Base-by-base conservation (phyloP, 35 echinoderm and acorn worm species). In the Amphiura filiformis region DNA sequence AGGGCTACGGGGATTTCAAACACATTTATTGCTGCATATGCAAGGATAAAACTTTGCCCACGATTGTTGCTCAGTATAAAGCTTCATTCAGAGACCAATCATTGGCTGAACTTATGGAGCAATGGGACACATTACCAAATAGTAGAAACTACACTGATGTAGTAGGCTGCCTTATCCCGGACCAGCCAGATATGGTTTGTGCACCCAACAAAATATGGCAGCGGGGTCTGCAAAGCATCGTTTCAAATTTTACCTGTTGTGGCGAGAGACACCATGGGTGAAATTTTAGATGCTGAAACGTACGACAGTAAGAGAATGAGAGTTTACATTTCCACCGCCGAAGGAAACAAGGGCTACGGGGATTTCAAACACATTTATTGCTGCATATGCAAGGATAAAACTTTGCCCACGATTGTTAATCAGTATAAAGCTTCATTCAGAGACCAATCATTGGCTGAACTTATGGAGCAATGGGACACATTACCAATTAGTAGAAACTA, bases 301-400 rank as follows among this genome's bases (percentile, higher is more conserved):
- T 70, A 70, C 26, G 61, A 70, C 61, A 70, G 28, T 18, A 70
- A 70, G 61, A 70, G 28, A 30, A 70, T 70, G 61, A 30, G 2
- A 70, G 26, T 70, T 4, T 23, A 70, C 28, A n/a, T 70, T 26
- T 70, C 61, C 61, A 70, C 15, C n/a, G n/a, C n/a, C 2, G 61
- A 70, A 70, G 61, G 61, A 11, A 70, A 70, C 26, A 70, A 70
- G 26, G 61, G 61, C 7, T 70, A 70, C 61, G 61, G 61, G 61
- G 61, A 70, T n/a, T 70, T 70, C 61, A 70, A 70, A 23, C 61
- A 70, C 26, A 70, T 70, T 4, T 70, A 70, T 70, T 70, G 61
- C 28, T 13, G 4, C n/a, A 2, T 70, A 5, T 70, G 61, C 26
- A 70, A 70, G 61, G 61, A 70, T 4, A 70, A 70, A 70, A 70